Conservation (phyloP, 2,888 invertebrate genomes). For the Tetramorium bicarinatum region DNA sequence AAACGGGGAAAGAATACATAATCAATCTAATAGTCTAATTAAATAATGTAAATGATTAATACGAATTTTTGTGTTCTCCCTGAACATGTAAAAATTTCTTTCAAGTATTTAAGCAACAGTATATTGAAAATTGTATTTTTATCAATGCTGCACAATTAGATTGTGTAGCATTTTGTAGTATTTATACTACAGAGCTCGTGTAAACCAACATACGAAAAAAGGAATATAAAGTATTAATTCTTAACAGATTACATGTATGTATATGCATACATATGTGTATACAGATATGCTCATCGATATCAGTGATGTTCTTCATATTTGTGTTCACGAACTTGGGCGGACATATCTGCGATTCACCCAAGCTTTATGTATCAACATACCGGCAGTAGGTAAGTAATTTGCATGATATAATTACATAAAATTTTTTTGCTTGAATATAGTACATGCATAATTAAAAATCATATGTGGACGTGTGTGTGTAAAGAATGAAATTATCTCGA, state of each 20-base stretch:
- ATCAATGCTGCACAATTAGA: not conserved
- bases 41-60: not conserved
- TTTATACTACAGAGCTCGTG: not conserved
- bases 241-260: conserved; percentile 88
- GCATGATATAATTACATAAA: conserved; percentile 47
- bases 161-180: not conserved
- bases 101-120: not conserved
- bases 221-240: conserved; percentile 71
- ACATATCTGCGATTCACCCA: conserved; percentile 96
- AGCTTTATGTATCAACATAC: conserved; percentile 96
- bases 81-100: not conserved
- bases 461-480: not conserved
- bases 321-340: conserved; percentile 97
- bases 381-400: conserved; percentile 92
- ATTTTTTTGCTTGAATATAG: not conserved
- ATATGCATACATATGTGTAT: not conserved
- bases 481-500: not conserved
- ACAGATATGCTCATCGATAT: conserved; percentile 95
- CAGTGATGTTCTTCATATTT: conserved; percentile 98
- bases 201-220: not conserved
- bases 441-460: not conserved
- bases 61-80: not conserved
- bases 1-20: conserved; percentile 10
- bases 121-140: not conserved
- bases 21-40: not conserved